Evolutionary conservation across 2,797 vertebrate species (phyloP).

Genomic region (Microctenopoma steveboyesi): DNA sequence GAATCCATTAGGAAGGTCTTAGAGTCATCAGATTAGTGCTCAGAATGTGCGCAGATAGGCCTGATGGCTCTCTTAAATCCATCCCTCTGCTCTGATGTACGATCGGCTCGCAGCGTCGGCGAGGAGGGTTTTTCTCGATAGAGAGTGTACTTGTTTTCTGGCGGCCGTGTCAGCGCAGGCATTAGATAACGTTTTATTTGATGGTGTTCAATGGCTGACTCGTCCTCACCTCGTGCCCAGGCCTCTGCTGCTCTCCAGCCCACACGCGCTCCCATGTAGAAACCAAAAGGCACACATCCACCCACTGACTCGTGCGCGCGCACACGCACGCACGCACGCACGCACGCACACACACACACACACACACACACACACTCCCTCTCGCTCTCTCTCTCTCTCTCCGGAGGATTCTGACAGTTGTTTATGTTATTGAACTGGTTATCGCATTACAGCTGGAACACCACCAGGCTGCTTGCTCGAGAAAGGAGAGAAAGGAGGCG

Average conservation of each 20-base stretch:
- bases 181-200: constrained; percentile 82
- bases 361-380: constrained; percentile 18
- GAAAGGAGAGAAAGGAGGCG: constrained; percentile 42
- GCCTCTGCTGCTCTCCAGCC: constrained; percentile 78
- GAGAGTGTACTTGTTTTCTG: constrained; percentile 65
- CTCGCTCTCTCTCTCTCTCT: constrained; percentile 39
- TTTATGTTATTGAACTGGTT: constrained; percentile 82
- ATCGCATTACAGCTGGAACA: constrained; percentile 78
- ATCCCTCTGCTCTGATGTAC: constrained; percentile 47
- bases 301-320: constrained; percentile 41
- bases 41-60: constrained; percentile 28
- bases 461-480: constrained; percentile 57
- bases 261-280: constrained; percentile 73
- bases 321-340: too few species aligned
- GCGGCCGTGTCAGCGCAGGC: constrained; percentile 64
- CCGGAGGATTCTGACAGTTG: constrained; percentile 77
- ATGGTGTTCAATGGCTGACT: constrained; percentile 80
- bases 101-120: constrained; percentile 43
- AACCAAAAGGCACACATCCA: constrained; percentile 46
- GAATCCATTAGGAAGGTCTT: constrained; percentile 38
- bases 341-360: too few species aligned
- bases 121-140: constrained; percentile 56
- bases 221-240: constrained; percentile 80
- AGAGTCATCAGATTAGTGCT: constrained; percentile 27
- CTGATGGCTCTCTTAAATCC: constrained; percentile 46